Evolutionary conservation across 2,797 vertebrate species (phyloP), one percentile per base, ranked within the genome.

Genomic region (Tympanoctomys barrerae): DNA sequence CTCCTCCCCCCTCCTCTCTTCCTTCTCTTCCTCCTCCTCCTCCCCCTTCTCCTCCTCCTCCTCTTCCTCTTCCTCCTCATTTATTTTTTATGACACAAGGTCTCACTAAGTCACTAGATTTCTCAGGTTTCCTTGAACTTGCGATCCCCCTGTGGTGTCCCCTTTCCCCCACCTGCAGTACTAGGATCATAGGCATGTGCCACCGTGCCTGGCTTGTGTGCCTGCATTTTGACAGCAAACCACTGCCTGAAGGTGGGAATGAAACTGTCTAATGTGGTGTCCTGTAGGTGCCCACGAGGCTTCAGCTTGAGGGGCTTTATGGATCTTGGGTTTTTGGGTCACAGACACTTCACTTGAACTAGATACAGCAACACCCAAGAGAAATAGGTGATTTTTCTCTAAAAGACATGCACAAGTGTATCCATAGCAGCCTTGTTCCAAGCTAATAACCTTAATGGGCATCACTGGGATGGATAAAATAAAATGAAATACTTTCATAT

Each of bases 381-480:
- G 14, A 88, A 87, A 54, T n/a, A 71, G 62, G 46, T 78, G 8
- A 1, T 57, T 26, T 70, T 12, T 49, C 73, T 21, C 36, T 61
- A 62, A 70, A 66, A 92, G 31, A 36, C 33, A 62, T 2, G 5
- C 36, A n/a, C 18, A 24, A 6, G 14, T 28, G 13, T 36, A 28
- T 88, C 79, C 66, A 5, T 39, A 82, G 19, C 18, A 42, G 24
- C 42, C 62, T 93, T 70, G 33, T 85, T 79, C 66, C 70, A 85
- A 95, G 73, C 24, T 79, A 77, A 70, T 90, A 64, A 95, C 18
- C 9, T 33, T 89, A 89, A 80, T 80, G 39, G 46, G 22, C 59
- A n/a, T 91, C 52, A 83, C 36, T 49, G 31, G 52, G 36, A 21
- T 49, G 31, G 57, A 36, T 66, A n/a, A 78, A 92, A 95, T 78